A percentile compares a stretch with the other conserved stretches of the same genome.
These are phyloP conservation scores for Pachyramphus minor DNA, from an alignment of 2,113 vertebrate species.

Conservation along the genomic window DNA sequence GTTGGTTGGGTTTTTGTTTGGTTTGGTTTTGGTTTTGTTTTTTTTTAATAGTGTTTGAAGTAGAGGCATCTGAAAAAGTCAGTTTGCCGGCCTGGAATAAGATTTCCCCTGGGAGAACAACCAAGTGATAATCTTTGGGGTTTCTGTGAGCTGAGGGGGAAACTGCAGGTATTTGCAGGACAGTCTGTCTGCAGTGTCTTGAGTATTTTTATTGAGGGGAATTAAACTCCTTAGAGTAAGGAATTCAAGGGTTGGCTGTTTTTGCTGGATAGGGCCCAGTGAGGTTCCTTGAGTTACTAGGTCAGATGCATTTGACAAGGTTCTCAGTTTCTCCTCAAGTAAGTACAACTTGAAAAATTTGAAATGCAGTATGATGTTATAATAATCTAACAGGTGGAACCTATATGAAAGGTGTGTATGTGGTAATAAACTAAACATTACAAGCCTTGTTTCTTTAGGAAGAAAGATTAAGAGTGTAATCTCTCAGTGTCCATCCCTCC, in stretches of 20 bases:
- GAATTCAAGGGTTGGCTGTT: background rate
- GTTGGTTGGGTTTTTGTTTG: background rate
- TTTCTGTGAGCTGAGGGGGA: background rate
- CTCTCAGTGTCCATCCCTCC: background rate
- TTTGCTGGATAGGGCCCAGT: background rate
- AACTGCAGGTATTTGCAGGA: background rate
- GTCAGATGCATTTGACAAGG: background rate
- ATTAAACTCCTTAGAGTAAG: background rate
- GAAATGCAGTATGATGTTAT: background rate
- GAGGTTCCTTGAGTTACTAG: background rate
- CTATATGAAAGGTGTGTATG: background rate
- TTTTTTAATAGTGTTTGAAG: background rate
- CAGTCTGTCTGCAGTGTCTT: background rate
- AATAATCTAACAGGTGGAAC: background rate
- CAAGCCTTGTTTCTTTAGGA: background rate
- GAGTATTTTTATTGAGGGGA: background rate
- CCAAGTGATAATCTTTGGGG: background rate
- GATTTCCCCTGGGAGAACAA: background rate
- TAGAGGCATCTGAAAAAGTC: background rate
- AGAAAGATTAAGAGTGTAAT: background rate
- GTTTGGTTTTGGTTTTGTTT: too few relatives aligned
- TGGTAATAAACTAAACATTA: background rate
- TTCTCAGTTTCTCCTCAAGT: background rate
- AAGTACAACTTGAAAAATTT: background rate
- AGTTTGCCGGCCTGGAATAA: background rate